Percentiles rank a stretch among this genome's conserved stretches.
Evolutionary conservation across 2,888 invertebrate genomes (phyloP).

Genomic region (Gymnocheta viridis): DNA sequence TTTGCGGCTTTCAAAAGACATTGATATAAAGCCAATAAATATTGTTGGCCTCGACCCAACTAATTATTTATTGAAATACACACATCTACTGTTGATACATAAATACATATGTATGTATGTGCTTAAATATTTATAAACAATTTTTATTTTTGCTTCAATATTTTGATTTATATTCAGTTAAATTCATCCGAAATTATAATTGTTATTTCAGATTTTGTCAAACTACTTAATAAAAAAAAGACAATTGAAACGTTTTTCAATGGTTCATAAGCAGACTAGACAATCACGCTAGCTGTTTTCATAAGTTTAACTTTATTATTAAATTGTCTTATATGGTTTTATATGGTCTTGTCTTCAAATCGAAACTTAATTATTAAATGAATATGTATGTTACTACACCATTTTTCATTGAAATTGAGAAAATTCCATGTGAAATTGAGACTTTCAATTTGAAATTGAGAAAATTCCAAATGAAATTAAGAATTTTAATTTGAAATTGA

Average conservation of each 20-base stretch:
- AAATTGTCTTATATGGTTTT: constrained; percentile 8
- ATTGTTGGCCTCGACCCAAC: constrained; percentile 63
- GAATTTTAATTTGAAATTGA: too few species aligned
- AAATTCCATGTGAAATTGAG: too few species aligned
- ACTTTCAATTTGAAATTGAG: too few species aligned
- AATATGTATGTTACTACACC: too few species aligned
- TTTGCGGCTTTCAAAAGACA: constrained; percentile 57
- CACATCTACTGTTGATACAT: too few species aligned
- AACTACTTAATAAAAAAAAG: neutral
- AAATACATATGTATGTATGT: too few species aligned
- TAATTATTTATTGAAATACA: constrained; percentile 49
- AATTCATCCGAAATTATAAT: neutral
- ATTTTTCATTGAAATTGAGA: too few species aligned
- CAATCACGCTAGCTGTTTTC: neutral
- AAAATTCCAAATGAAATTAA: too few species aligned
- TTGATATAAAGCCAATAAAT: constrained; percentile 53
- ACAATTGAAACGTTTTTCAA: neutral
- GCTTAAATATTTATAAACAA: constrained; percentile 5
- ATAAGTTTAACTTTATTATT: neutral
- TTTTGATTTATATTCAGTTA: neutral
- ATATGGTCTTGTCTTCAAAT: neutral
- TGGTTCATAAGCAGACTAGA: neutral
- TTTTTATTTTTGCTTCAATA: neutral
- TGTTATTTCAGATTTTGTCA: neutral
- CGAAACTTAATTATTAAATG: constrained; percentile 6